Base-by-base conservation (phyloP, 1,140 invertebrate species). In the Lethrus apterus region DNA sequence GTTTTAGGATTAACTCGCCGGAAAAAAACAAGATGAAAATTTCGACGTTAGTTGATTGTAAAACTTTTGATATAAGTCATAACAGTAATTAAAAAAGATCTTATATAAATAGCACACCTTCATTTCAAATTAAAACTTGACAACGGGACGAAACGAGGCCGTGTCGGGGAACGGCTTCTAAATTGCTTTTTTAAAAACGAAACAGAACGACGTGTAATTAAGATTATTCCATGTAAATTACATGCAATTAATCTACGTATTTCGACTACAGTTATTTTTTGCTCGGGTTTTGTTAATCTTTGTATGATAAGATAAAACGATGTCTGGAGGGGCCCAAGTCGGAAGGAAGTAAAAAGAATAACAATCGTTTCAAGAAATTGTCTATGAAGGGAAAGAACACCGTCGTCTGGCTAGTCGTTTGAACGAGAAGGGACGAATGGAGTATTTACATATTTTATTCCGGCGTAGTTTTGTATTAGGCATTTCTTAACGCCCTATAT, bases 391-490 rank as follows among this genome's bases (percentile, higher is more conserved):
- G 48, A 38, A 33, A 29, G 48, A 47, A 53, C 31, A 40, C 38
- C 38, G 41, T 41, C 38, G 46, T 45, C 47, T 43, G 51, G 49
- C 48, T 51, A 54, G 49, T 48, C 48, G 51, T 51, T 51, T 40
- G 34, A 54, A 35, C 50, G 46, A 36, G 41, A 50, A 52, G 48
- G 54, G 44, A 41, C 46, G 50, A 50, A 50, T 52, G 48, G 50
- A 21, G 46, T 50, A 56, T 56, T 56, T 56, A 50, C 54, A 56
- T 56, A 56, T 53, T 56, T 56, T 53, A 56, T 56, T 56, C 32
- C 51, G 50, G 30, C 47, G 51, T 49, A 55, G 43, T 48, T 49
- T 43, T 47, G 52, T 47, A 44, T 46, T 41, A 23, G 40, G 50
- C 46, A 45, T 52, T 51, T 50, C 47, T 44, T 47, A 46, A 23